Evolutionary conservation across 2,113 vertebrate genomes (phyloP).

Genomic region (Lanius collurio): DNA sequence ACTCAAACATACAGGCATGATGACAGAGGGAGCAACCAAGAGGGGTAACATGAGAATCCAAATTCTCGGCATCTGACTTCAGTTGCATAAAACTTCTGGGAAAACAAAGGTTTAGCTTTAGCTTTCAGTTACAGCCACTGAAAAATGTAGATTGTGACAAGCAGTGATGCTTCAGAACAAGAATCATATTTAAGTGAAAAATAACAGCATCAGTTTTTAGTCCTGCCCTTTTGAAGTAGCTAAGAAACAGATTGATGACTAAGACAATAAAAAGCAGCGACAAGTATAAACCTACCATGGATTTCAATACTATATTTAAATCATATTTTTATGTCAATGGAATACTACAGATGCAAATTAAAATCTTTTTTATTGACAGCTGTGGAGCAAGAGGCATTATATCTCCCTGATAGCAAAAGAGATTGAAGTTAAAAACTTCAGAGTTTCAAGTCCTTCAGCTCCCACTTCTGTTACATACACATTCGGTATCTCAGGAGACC

Average conservation of each 20-base stretch:
- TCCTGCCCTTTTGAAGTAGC: neutral
- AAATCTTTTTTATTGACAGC: neutral
- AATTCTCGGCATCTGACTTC: neutral
- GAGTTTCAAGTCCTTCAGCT: neutral
- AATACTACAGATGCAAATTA: neutral
- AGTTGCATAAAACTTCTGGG: neutral
- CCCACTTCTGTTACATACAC: neutral
- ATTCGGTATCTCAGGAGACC: neutral
- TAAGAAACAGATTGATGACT: neutral
- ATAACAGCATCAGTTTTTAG: constrained; percentile 14
- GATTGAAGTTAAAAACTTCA: neutral
- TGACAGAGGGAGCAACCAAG: neutral
- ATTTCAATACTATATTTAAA: constrained; percentile 19
- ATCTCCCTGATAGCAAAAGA: neutral
- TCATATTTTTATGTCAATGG: neutral
- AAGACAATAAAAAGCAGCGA: constrained; percentile 4
- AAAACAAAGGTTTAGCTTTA: neutral
- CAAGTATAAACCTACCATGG: neutral
- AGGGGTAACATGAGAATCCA: neutral
- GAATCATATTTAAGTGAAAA: neutral
- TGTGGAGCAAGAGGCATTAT: neutral
- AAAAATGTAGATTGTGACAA: neutral
- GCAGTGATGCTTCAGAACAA: neutral
- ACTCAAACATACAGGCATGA: neutral
- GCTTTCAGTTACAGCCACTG: neutral